Evolutionary conservation across 2,888 invertebrate species (phyloP), one percentile per base, ranked within the genome.

Genomic region (Cerceris ruficornis): DNA sequence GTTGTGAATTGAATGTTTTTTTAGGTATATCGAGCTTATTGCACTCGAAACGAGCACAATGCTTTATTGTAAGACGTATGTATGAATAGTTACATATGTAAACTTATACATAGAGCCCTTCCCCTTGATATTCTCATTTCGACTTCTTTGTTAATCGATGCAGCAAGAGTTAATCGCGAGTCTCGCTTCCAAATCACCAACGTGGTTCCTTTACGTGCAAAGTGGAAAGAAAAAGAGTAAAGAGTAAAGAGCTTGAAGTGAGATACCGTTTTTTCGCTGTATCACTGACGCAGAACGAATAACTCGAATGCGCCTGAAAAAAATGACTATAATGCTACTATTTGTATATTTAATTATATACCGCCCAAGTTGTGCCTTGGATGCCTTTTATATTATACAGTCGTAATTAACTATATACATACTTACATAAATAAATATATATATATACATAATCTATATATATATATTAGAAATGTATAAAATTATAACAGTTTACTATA

Each of bases 301-400:
- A n/a, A 59, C 7, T 5, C 42, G 7, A 7, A 5, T 41, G 7
- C 42, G 42, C 43, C 9, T 41, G 57, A 62, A 11, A 61, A n/a
- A 54, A 42, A 14, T 65, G 58, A 70, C 15, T 60, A 28, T 65
- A n/a, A 43, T n/a, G 55, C 59, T 69, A 58, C 43, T 55, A 52
- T 59, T 54, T 68, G 65, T 61, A 60, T 71, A 52, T 28, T 70
- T 68, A 54, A 70, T 77, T 69, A 71, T 49, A 57, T 73, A 61
- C 78, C 85, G 75, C 77, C 73, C 75, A 76, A 77, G 71, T 84
- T 71, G 82, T 84, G 85, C 85, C 85, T 84, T 84, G 78, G 69
- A 79, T 75, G 83, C 69, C 70, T 83, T 85, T 79, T 80, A 72
- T 66, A 72, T 61, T 72, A 39, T 50, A 52, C 74, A 80, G 41